These are phyloP conservation scores for Himalopsyche anomala DNA, from an alignment of 2,888 invertebrate species.

Conservation along the genomic window DNA sequence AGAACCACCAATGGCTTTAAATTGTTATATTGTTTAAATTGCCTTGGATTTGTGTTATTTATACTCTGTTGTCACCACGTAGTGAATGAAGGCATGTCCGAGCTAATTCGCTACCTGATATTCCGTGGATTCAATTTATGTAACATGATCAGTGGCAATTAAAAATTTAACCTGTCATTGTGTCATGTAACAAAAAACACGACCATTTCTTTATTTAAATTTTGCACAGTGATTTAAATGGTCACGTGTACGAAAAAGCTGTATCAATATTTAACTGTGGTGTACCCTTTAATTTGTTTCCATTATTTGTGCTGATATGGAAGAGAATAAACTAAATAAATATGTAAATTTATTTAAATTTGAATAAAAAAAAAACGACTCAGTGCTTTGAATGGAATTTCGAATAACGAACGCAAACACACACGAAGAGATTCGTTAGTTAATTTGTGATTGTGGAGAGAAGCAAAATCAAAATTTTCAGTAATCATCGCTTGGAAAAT, in stretches of 20 bases:
- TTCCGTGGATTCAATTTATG: no score
- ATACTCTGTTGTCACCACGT: no score
- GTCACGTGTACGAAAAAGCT: neutral
- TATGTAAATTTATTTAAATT: slow-evolving; percentile 13
- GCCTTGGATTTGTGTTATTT: no score
- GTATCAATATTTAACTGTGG: slow-evolving; percentile 15
- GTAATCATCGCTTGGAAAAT: neutral
- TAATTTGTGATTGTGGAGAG: neutral
- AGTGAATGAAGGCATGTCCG: no score
- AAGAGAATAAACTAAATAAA: slow-evolving; percentile 12
- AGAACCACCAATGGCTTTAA: no score
- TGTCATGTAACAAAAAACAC: neutral
- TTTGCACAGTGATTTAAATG: neutral
- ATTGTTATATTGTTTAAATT: no score
- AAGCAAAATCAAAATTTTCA: neutral
- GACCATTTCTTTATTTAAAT: neutral
- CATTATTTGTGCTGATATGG: slow-evolving; percentile 2
- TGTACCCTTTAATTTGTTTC: slow-evolving; percentile 20
- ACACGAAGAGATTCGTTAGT: neutral
- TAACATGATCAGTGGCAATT: no score
- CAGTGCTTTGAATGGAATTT: neutral
- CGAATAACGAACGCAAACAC: neutral
- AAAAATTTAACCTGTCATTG: no score
- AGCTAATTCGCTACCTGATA: no score
- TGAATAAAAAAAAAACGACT: neutral